phyloP scores from a whole-genome alignment of 2,113 vertebrate genomes.

The Kryptolebias marmoratus region DNA sequence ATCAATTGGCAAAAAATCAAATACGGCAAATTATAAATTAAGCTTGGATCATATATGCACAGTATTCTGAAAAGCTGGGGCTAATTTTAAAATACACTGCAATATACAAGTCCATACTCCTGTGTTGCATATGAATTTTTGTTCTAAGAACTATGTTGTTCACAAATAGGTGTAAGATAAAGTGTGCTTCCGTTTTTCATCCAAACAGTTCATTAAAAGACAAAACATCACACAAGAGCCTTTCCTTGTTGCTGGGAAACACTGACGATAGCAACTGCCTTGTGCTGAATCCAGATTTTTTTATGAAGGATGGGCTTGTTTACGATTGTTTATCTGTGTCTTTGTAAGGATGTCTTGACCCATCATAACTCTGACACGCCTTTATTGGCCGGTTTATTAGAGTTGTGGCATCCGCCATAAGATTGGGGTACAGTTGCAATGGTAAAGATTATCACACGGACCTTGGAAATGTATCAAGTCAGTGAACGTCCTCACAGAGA shows the following conservation, averaged over 20 bases:
- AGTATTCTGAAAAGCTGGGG: no score
- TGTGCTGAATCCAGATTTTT: conserved; percentile 44
- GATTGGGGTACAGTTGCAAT: neutral
- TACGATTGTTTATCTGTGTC: neutral
- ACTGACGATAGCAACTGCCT: conserved; percentile 49
- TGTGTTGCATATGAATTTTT: neutral
- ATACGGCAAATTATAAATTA: no score
- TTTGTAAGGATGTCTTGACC: neutral
- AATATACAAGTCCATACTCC: neutral
- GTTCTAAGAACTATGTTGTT: neutral
- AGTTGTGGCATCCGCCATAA: neutral
- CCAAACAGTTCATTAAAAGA: conserved; percentile 1
- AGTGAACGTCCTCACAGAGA: conserved; percentile 12
- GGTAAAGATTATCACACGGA: conserved; percentile 5
- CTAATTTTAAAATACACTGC: neutral
- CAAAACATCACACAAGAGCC: conserved; percentile 10
- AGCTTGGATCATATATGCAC: no score
- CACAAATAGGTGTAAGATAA: neutral
- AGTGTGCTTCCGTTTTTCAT: neutral
- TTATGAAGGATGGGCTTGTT: conserved; percentile 1
- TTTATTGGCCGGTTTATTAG: neutral
- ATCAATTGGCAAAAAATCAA: neutral
- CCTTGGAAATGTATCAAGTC: conserved; percentile 7
- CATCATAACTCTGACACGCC: neutral
- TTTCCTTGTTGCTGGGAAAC: conserved; percentile 36